Evolutionary conservation across 2,888 invertebrate genomes (phyloP).

Genomic region (Epinotia demarniana): DNA sequence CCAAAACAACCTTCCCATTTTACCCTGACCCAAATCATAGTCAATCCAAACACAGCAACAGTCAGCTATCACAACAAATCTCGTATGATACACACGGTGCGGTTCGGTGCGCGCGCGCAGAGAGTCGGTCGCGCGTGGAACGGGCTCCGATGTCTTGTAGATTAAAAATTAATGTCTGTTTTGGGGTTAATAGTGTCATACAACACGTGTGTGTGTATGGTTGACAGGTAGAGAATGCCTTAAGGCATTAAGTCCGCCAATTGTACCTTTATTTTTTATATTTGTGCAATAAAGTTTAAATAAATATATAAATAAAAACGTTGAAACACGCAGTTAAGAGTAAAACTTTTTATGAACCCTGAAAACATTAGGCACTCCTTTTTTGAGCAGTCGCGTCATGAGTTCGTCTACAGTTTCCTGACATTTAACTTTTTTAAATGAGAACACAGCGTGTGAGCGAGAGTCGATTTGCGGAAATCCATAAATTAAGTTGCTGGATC

Average conservation of each 20-base stretch:
- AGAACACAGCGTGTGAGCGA: not conserved
- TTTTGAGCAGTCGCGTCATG: no score
- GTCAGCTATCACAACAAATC: constrained; percentile 60
- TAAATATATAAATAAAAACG: no score
- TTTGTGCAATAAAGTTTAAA: no score
- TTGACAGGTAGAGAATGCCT: no score
- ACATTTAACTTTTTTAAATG: no score
- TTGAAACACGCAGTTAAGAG: not conserved
- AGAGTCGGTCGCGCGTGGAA: constrained; percentile 35
- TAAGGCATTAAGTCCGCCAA: no score
- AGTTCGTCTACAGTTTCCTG: no score
- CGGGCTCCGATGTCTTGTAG: constrained; percentile 12
- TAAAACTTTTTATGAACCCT: no score
- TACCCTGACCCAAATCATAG: constrained; percentile 31
- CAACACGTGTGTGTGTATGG: no score
- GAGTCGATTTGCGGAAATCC: not conserved
- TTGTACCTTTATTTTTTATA: no score
- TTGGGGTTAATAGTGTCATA: not conserved
- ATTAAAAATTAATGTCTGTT: constrained; percentile 10
- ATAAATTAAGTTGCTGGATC: not conserved
- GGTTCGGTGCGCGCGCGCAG: constrained; percentile 56
- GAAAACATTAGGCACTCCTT: no score
- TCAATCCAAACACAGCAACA: constrained; percentile 27
- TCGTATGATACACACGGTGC: constrained; percentile 62
- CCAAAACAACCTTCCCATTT: constrained; percentile 11